These are phyloP conservation scores for Zosterops borbonicus DNA, from an alignment of 2,113 vertebrate species.

Conservation along the genomic window DNA sequence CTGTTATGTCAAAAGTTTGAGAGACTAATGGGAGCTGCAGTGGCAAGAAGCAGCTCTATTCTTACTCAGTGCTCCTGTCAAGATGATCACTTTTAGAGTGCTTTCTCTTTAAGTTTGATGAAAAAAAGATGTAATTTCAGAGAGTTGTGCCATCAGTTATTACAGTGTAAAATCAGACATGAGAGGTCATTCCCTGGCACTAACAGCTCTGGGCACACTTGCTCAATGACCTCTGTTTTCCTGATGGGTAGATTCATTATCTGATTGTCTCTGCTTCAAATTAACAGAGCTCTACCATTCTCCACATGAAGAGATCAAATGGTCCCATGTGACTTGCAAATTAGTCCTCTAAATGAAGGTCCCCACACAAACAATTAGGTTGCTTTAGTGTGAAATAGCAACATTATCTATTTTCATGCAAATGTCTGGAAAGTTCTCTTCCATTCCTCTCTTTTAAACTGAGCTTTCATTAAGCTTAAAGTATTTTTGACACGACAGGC, in stretches of 20 bases:
- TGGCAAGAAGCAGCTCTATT: not conserved
- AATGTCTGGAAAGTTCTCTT: not conserved
- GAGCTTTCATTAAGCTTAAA: not conserved
- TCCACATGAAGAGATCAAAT: slow-evolving; percentile 18
- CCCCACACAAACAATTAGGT: not conserved
- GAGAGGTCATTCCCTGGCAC: slow-evolving; percentile 32
- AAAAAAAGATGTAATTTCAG: not conserved
- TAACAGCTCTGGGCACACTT: slow-evolving; percentile 29
- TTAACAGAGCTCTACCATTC: slow-evolving; percentile 1
- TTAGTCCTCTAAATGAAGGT: slow-evolving; percentile 14
- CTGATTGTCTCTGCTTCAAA: slow-evolving; percentile 44
- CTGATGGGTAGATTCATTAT: slow-evolving; percentile 58
- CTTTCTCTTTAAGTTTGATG: not conserved
- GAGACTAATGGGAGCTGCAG: not conserved
- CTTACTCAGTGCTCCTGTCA: not conserved
- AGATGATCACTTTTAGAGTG: not conserved
- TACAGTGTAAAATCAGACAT: slow-evolving; percentile 25
- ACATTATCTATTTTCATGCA: not conserved
- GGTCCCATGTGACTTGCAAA: slow-evolving; percentile 17
- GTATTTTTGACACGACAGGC: not conserved
- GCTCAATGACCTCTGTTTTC: slow-evolving; percentile 27
- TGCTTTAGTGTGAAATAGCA: not conserved
- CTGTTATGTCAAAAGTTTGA: not conserved
- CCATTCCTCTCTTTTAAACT: not conserved
- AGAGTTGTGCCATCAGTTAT: not conserved